Conservation (phyloP, 2,113 vertebrate genomes). For the Orientallactaga bullata region DNA sequence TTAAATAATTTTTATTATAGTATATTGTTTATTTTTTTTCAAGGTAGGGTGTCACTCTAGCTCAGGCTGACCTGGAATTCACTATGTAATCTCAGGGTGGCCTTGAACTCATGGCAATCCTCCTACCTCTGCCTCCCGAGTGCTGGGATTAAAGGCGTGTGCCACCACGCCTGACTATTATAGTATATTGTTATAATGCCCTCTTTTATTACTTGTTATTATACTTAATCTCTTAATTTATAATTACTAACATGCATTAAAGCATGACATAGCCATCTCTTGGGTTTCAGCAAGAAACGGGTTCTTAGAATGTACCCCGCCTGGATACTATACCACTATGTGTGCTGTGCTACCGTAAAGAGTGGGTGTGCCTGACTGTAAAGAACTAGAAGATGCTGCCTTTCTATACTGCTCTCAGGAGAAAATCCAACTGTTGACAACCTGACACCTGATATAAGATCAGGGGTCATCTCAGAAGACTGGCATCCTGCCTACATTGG, state of each 20-base stretch:
- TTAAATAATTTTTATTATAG: neutral
- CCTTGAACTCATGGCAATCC: too few species aligned
- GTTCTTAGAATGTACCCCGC: neutral
- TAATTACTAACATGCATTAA: neutral
- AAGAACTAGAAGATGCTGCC: neutral
- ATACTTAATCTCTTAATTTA: neutral
- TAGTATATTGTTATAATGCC: neutral
- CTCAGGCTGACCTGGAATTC: too few species aligned
- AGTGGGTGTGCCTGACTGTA: neutral
- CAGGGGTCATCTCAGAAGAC: neutral
- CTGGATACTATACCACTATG: neutral
- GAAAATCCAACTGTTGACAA: neutral
- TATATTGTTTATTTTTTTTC: too few species aligned
- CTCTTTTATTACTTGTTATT: neutral
- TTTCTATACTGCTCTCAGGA: neutral
- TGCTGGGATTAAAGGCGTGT: too few species aligned
- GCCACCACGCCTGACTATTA: too few species aligned
- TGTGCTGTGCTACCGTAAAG: too few species aligned
- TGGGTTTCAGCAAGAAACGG: neutral
- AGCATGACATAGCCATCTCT: too few species aligned
- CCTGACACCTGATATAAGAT: too few species aligned
- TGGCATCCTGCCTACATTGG: accelerated
- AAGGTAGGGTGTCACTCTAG: too few species aligned
- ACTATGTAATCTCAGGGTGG: too few species aligned
- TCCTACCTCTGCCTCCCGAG: too few species aligned